Conservation (phyloP, 1,140 invertebrate genomes). For the Metaphire vulgaris region DNA sequence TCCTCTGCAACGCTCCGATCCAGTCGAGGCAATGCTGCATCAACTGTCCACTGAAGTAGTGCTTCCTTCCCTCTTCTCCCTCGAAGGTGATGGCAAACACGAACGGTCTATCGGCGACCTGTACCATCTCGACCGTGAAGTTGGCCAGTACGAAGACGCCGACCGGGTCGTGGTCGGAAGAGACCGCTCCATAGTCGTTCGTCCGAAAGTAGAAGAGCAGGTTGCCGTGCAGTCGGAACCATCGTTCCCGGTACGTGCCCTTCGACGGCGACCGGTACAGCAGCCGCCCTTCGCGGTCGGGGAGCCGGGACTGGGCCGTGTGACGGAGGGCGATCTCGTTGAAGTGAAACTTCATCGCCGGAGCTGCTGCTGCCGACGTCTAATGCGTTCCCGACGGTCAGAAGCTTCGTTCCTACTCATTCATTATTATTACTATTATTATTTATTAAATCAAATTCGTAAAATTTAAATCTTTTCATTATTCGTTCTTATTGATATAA, state of each 20-base stretch:
- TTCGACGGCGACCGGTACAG: constrained; percentile 9
- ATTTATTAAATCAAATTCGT: no score
- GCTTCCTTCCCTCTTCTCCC: constrained; percentile 4
- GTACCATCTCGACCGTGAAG: constrained; percentile 7
- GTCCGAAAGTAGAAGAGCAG: constrained; percentile 68
- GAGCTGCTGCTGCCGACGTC: no score
- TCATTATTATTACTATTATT: no score
- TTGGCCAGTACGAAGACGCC: constrained; percentile 8
- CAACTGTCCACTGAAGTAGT: constrained; percentile 9
- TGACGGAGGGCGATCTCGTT: neutral
- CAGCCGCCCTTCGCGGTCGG: constrained; percentile 8
- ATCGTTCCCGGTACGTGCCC: constrained; percentile 62
- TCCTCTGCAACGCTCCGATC: constrained; percentile 8
- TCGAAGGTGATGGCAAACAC: constrained; percentile 14
- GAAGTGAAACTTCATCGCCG: neutral
- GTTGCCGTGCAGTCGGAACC: constrained; percentile 65
- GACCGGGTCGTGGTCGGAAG: constrained; percentile 52
- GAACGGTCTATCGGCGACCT: constrained; percentile 9
- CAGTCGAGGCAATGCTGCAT: constrained; percentile 12
- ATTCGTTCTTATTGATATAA: no score
- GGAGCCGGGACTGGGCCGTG: neutral
- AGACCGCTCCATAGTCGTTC: constrained; percentile 62
- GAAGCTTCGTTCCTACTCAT: no score
- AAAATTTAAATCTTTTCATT: no score
- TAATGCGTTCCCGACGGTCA: no score